These are phyloP conservation scores for Serilophus lunatus DNA, from an alignment of 2,113 vertebrate genomes.

Conservation along the genomic window DNA sequence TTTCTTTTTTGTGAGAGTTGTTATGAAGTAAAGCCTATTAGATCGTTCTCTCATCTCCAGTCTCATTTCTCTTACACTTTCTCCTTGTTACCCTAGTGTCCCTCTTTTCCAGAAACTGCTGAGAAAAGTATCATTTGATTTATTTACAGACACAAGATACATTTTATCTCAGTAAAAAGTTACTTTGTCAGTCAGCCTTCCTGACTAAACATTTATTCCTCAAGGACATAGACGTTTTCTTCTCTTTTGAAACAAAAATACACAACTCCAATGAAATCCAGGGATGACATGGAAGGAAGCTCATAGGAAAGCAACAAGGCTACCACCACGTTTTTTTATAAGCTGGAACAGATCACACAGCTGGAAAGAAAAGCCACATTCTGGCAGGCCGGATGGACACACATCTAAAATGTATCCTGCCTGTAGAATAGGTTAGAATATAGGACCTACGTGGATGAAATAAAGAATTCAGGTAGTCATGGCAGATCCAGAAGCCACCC, in stretches of 20 bases:
- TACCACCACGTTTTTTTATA: neutral
- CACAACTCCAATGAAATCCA: neutral
- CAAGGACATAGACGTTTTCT: neutral
- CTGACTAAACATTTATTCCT: neutral
- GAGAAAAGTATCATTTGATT: neutral
- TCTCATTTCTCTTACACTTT: neutral
- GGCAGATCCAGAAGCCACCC: neutral
- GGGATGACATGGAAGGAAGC: neutral
- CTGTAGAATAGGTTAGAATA: neutral
- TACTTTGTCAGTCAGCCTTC: neutral
- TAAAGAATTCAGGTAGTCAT: neutral
- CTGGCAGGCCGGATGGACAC: neutral
- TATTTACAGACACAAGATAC: neutral
- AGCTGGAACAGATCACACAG: neutral
- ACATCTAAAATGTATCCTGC: neutral
- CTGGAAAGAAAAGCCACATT: neutral
- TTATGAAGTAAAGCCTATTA: neutral
- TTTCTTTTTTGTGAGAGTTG: neutral
- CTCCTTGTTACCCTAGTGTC: neutral
- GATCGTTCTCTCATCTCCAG: neutral
- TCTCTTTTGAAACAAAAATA: slow-evolving; percentile 29
- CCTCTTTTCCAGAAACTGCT: neutral
- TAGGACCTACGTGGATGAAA: neutral
- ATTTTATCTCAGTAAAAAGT: neutral
- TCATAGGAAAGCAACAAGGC: neutral